Base-by-base conservation (phyloP, 1,140 invertebrate species). In the Cydia pomonella region DNA sequence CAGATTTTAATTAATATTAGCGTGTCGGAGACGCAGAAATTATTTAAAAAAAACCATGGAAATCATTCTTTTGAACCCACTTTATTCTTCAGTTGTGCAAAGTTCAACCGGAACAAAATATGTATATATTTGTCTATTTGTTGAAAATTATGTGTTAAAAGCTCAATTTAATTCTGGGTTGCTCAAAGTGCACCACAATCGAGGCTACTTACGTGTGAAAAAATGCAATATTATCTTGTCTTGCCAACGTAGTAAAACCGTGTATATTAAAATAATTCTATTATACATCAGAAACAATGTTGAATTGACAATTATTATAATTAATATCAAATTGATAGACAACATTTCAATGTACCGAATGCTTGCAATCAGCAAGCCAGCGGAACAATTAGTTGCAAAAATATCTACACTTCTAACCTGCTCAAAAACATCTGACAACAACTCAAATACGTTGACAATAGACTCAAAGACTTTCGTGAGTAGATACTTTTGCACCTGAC, bases 1-100 rank as follows among this genome's bases (percentile, higher is more conserved):
- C 53, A 59, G 18, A 59, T 59, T 23, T 59, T 59, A 23, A 59
- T 59, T 23, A 59, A 59, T 21, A 23, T 59, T 59, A 53, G 50
- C n/a, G n/a, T 53, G 50, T 4, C 21, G 0, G 9, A 23, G 5
- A 53, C n/a, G 6, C 6, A 53, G 5, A 53, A 53, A 7, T 18
- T 59, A 12, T 59, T 59, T 59, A 5, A 23, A 5, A n/a, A 10
- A 7, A 59, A 12, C 21, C 53, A 59, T 59, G 7, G 18, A 59
- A 59, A 23, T 59, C 3, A 23, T 23, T n/a, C n/a, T 21, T 23
- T 59, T 23, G 21, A 59, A n/a, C n/a, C 21, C 9, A 23, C 18
- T 23, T 59, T 59, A 23, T 59, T 23, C 7, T 23, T 10, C n/a
- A 53, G 50, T 53, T 53, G 50, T 53, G 50, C n/a, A 53, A 53